Base-by-base conservation (phyloP, 92 coral and sea anemone genomes). In the Umimayanthus chanpuru region DNA sequence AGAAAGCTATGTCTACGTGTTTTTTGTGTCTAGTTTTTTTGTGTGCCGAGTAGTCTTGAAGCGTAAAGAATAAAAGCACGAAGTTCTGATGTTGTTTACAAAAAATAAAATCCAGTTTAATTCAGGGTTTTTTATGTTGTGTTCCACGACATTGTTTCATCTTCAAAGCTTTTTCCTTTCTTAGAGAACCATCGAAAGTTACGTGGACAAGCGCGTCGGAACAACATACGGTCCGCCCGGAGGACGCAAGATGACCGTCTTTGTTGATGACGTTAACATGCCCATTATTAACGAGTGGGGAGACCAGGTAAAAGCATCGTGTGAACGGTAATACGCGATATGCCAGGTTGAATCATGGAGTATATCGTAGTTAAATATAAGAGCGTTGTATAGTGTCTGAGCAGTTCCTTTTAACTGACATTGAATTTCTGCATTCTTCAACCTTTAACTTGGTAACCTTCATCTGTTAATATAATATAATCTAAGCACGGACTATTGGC, bases 271-370 rank as follows among this genome's bases (percentile, higher is more conserved):
- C 76, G 70, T 95, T 58, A 95, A 95, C 87, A 95, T 95, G 98
- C 98, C 98, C 9, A 88, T 95, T 38, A 95, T 95, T 36, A 95
- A 95, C 76, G 98, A 95, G 86, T 95, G 98, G 98, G 98, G 98
- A 11, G 98, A 95, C 65, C 98, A 95, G 96, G 98, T 92, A 14
- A 43, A 79, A 11, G 0, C 66, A 25, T 6, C 26, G 58, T 55
- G 7, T 76, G 53, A 21, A 39, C 6, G 47, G 75, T 70, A 29
- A 47, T 47, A 47, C 50, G 11, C 50, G 50, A 47, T 7, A 47
- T 47, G 10, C 0, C 50, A 9, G 58, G 12, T 53, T 4, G 14
- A 53, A 53, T 12, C 11, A 53, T 14, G 58, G 58, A 12, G 20
- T 53, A 11, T 53, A 4, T 32, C 9, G 26, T 68, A 12, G 20